Evolutionary conservation across 2,888 invertebrate genomes (phyloP).

Genomic region (Synanthedon myopaeformis): DNA sequence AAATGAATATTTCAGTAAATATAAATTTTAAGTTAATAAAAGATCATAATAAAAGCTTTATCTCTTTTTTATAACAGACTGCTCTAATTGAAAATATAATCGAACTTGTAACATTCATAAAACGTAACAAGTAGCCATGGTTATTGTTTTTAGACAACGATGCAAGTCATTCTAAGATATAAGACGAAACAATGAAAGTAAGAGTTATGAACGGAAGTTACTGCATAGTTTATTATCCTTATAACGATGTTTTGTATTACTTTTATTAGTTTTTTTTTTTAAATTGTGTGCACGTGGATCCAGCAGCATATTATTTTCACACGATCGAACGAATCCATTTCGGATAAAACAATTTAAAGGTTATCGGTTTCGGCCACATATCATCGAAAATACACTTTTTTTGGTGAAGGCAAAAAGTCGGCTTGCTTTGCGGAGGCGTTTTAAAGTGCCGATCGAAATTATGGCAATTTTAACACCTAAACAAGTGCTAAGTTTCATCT

Average conservation of each 20-base stretch:
- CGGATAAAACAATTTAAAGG: conserved; percentile 57
- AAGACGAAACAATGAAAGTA: conserved; percentile 20
- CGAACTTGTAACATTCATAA: background rate
- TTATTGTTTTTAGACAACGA: conserved; percentile 24
- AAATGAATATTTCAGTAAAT: too few species aligned
- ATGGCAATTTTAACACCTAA: conserved; percentile 70
- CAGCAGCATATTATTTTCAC: conserved; percentile 46
- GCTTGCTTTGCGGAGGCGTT: conserved; percentile 57
- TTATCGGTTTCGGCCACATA: conserved; percentile 61
- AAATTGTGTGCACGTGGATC: background rate
- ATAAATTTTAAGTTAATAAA: too few species aligned
- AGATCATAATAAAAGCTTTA: too few species aligned
- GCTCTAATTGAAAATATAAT: background rate
- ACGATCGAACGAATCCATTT: conserved; percentile 51
- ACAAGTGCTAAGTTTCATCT: conserved; percentile 59
- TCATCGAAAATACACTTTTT: conserved; percentile 59
- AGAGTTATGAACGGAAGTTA: conserved; percentile 15
- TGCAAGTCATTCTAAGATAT: background rate
- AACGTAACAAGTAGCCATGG: conserved; percentile 11
- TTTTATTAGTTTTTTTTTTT: too few species aligned
- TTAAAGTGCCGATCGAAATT: conserved; percentile 49
- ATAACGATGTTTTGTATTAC: conserved; percentile 1
- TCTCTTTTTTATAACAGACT: too few species aligned
- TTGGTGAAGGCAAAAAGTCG: conserved; percentile 57
- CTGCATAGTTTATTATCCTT: conserved; percentile 12